Base-by-base conservation (phyloP, 2,113 vertebrate species). In the Lichenostomus cassidix region DNA sequence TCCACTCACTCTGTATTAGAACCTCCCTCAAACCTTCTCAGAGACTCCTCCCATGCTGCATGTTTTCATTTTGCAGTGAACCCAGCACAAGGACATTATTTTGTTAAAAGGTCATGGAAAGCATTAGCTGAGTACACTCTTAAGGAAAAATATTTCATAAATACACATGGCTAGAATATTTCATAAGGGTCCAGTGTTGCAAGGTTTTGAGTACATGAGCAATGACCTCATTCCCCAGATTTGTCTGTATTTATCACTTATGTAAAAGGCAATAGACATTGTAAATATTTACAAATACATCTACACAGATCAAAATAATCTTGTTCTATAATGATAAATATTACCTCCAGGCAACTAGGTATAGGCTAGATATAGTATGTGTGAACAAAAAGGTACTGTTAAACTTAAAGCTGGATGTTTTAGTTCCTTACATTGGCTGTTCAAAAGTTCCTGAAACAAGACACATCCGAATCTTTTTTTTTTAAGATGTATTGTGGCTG, bases 81-180 rank as follows among this genome's bases (percentile, higher is more conserved):
- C 39, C 22, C 56, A 78, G 56, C 29, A 95, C 27, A 90, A 94
- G 23, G 76, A 59, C 50, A 70, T 83, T 70, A 92, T 77, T 90
- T 86, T 67, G 42, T 75, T 88, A 67, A 92, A 95, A 95, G 83
- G 86, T 92, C 89, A 86, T 24, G 33, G 68, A 83, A 86, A 83
- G 63, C 13, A 15, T 79, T 71, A 89, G 68, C 60, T 39, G 17
- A 92, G 69, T 64, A 68, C 33, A 50, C 39, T 29, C 85, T 75
- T 71, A 29, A 90, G 81, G 52, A 86, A 92, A 95, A 89, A 63
- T 50, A 90, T 81, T 93, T 88, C 90, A 67, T 90, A 92, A 92
- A 85, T 74, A 52, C 81, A 71, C 65, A 28, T 52, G 39, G 22
- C 46, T 71, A 67, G 52, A 91, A 78, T 55, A 91, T 87, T 96